Evolutionary conservation across 2,888 invertebrate species (phyloP).

Genomic region (Anaspis maculata): DNA sequence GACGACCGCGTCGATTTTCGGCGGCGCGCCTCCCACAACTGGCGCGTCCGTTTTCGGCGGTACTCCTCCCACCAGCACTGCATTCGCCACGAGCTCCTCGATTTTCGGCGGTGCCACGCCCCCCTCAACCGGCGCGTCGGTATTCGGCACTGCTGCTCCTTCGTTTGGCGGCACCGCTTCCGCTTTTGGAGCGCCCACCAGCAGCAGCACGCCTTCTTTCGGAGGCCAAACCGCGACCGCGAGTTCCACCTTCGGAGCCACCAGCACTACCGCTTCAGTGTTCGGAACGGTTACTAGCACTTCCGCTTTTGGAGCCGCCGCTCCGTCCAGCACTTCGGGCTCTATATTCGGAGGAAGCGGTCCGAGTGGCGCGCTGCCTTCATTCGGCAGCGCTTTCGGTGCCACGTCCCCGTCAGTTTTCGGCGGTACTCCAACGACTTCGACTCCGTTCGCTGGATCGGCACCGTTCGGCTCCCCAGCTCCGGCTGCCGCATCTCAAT

Average conservation of each 20-base stretch:
- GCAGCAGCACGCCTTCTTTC: neutral
- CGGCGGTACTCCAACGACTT: constrained; percentile 1
- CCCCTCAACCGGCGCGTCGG: constrained; percentile 15
- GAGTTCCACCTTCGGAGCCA: constrained; percentile 2
- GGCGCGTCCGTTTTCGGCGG: constrained; percentile 21
- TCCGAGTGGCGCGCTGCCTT: too few species aligned
- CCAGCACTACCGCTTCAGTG: constrained; percentile 9
- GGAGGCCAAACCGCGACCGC: neutral
- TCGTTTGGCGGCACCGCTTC: neutral
- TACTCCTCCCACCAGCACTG: constrained; percentile 9
- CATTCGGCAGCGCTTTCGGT: too few species aligned
- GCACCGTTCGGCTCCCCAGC: constrained; percentile 35
- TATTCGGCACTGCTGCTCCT: constrained; percentile 36
- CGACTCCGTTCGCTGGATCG: constrained; percentile 24
- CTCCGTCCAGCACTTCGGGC: constrained; percentile 13
- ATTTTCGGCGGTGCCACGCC: constrained; percentile 1
- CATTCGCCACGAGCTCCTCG: constrained; percentile 5
- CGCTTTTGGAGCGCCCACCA: neutral
- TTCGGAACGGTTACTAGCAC: neutral
- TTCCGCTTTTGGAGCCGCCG: constrained; percentile 3
- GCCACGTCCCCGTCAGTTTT: constrained; percentile 4
- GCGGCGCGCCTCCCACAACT: neutral
- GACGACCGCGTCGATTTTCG: constrained; percentile 6
- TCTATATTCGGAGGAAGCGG: too few species aligned
- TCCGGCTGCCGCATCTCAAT: too few species aligned